Evolutionary conservation across 2,888 invertebrate genomes (phyloP), one percentile per base, ranked within the genome.

Genomic region (Drosophila kuntzei): DNA sequence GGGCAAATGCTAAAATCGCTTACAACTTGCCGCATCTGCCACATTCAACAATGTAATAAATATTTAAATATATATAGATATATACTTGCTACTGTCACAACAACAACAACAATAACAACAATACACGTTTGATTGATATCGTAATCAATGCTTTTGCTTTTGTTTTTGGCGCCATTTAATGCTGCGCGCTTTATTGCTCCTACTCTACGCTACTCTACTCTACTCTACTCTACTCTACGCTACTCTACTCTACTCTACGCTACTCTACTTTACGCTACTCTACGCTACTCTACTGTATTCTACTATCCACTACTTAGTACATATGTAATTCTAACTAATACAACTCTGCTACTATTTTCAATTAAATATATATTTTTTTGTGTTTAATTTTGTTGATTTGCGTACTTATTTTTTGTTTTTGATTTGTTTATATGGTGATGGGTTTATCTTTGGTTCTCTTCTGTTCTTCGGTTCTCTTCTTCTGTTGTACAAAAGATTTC

Each of bases 111-210:
- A 25, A 20, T 29, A 25, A 47, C 43, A 61, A 65, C 46, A 39
- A 36, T 46, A 86, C 74, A 71, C 76, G 55, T 68, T 85, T 83
- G 64, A 83, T 71, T 75, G 80, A 83, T 75, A 87, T 57, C 68
- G 69, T 81, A 74, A 71, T 85, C 86, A 88, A 88, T 82, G 83
- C 83, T 83, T 83, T 88, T 80, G 83, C 83, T 83, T 83, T 75
- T 81, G 79, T 79, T 81, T 62, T 67, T 63, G 76, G 76, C 76
- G 68, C 57, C 49, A 59, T 43, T 49, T 73, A 72, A 61, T 63
- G 72, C 64, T 67, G 70, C 60, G 85, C 85, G 87, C 87, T 85
- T 83, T 76, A 53, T 55, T 80, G 79, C 68, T 78, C 75, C 76
- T 57, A 60, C 50, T 49, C 57, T 54, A 57, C 57, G 51, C 71